Base-by-base conservation (phyloP, 2,797 vertebrate genomes). In the Taenioides sp. region DNA sequence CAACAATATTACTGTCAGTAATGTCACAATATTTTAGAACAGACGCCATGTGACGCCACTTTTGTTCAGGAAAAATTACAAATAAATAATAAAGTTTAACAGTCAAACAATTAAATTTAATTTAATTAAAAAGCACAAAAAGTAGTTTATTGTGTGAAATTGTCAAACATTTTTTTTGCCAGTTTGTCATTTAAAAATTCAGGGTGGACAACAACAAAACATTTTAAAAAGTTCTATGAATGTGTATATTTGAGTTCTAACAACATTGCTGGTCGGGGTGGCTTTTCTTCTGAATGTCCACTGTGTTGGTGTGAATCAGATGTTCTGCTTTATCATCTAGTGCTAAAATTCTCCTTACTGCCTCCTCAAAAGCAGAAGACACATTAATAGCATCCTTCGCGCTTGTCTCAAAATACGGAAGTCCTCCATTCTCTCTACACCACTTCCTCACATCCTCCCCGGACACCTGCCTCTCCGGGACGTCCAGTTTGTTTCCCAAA, bases 361-460 rank as follows among this genome's bases (percentile, higher is more conserved):
- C 97, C 89, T 98, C 97, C 88, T 98, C 96, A 75, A 99, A 99
- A 67, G 96, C 97, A 3, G 92, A 92, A 0, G 95, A 93, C 2
- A 99, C 97, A 1, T 99, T 99, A 2, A 94, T 98, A 49, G 98
- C 93, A 74, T 98, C 98, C 86, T 97, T 98, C 60, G 97, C 98
- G 31, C 97, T 98, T 0, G 96, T 99, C 92, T 99, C 97, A 79
- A 97, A 99, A 89, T 99, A 99, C 0, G 97, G 95, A 82, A 95
- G 91, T 69, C 96, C 95, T 7, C 98, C 97, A 25, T 97, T 98
- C 74, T 98, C 96, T 6, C 89, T 89, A 88, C 98, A 98, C 97
- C 98, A 99, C 79, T 87, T 90, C 49, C 95, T 93, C 0, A 91
- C 98, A 28, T 98, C 97, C 82, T 98, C 98, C 2, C 87, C 79